Percentiles rank a stretch among this genome's conserved stretches.
phyloP scores from a whole-genome alignment of 2,797 vertebrate species.

The Limnodromus scolopaceus region DNA sequence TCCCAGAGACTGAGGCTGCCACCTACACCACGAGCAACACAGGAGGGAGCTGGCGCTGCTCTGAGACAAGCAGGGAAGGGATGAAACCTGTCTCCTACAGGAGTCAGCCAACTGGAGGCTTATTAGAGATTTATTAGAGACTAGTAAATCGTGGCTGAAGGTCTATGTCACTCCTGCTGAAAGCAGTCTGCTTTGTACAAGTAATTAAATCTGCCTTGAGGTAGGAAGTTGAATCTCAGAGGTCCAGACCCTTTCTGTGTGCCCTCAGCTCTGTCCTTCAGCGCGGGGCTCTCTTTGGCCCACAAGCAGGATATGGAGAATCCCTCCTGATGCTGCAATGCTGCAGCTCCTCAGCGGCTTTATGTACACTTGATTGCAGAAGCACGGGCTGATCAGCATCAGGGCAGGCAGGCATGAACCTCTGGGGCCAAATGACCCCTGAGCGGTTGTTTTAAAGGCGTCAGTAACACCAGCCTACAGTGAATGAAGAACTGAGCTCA shows the following conservation, averaged over 20 bases:
- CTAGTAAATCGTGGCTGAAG: background rate
- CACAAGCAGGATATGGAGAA: background rate
- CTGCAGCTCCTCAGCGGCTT: background rate
- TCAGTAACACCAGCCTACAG: background rate
- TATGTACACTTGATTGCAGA: rapidly evolving
- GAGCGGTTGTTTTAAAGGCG: background rate
- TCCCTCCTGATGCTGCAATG: rapidly evolving
- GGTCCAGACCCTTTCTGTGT: background rate
- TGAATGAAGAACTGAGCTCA: background rate
- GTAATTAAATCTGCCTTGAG: background rate
- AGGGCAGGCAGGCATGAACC: background rate
- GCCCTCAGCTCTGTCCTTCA: background rate
- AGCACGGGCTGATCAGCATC: background rate
- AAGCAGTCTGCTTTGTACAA: background rate
- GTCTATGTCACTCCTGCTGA: background rate
- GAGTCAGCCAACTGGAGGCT: background rate
- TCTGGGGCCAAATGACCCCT: background rate
- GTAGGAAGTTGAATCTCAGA: background rate
- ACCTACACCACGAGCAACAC: rapidly evolving
- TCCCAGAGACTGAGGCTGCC: background rate
- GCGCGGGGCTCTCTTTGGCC: background rate
- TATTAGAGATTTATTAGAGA: background rate
- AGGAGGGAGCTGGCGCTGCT: background rate
- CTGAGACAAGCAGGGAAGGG: background rate
- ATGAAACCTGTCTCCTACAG: background rate